Base-by-base conservation (phyloP, 2,113 vertebrate genomes). In the Scartelaos histophorus region DNA sequence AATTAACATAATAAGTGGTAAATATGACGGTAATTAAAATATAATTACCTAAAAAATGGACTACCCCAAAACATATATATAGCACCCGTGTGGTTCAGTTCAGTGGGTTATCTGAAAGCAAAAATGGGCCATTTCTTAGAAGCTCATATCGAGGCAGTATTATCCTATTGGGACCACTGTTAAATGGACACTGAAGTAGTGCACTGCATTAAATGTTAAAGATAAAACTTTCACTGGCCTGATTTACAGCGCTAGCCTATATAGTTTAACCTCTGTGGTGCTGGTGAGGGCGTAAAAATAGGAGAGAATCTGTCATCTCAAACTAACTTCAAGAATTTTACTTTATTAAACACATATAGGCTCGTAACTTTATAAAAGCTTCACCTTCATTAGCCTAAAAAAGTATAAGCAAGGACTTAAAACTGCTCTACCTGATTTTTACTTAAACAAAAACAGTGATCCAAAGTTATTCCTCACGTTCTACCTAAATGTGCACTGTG, bases 181-280 rank as follows among this genome's bases (percentile, higher is more conserved):
- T 64, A 38, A 64, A n/a, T 38, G 29, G 61, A 64, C 61, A 64
- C 29, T 38, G 29, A 64, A 64, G 61, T 64, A 64, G 58, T 61
- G 16, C 58, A 64, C 25, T 62, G 29, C 34, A 35, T 64, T 64
- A 38, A 35, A 64, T 64, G 61, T 64, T 38, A 38, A 38, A 64
- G 16, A 38, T 64, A n/a, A 38, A 35, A 64, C 17, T 64, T 64
- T 43, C 61, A 43, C 34, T 64, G 61, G 61, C 61, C 61, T 38
- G 29, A 43, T 64, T 64, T 64, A 64, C 61, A n/a, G 34, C 29
- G 1, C 16, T 64, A 64, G 56, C 56, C 56, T 38, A 64, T 64
- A 35, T 61, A 16, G 25, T 29, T 61, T 61, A 61, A 61, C 25
- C 58, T 61, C 58, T 61, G 2, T 61, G 58, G 25, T 34, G 58